Evolutionary conservation across 53 echinoderm and acorn worm genomes (phyloP).

Genomic region (Antedon mediterranea): DNA sequence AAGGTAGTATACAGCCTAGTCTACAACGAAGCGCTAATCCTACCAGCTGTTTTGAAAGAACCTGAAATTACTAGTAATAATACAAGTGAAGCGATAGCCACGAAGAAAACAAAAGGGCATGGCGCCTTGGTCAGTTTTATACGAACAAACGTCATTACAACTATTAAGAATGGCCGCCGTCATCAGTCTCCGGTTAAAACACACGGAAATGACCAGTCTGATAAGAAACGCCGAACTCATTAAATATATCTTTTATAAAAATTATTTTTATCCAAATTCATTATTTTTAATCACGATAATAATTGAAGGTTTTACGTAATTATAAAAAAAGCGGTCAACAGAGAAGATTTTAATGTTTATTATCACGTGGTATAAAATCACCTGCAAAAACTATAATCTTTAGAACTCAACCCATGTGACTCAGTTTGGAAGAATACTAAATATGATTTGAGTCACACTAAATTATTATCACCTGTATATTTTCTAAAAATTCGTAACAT

Average conservation of each 20-base stretch:
- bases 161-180: not conserved
- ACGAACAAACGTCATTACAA: not conserved
- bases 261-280: not conserved
- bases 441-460: not conserved
- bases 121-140: not conserved
- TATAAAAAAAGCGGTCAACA: not conserved
- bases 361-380: not conserved
- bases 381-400: not conserved
- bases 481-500: not conserved
- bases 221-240: not conserved
- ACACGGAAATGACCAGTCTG: not conserved
- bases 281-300: not conserved
- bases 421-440: not conserved
- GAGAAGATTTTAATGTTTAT: not conserved
- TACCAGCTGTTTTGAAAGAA: not conserved
- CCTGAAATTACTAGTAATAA: not conserved
- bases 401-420: not conserved
- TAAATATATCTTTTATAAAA: not conserved
- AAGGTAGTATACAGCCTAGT: not conserved
- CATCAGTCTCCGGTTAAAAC: not conserved
- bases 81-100: not conserved
- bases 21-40: not conserved
- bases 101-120: not conserved
- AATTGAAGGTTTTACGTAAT: not conserved
- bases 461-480: not conserved